Evolutionary conservation across 2,888 invertebrate species (phyloP), one percentile per base, ranked within the genome.

Genomic region (Acleris holmiana): DNA sequence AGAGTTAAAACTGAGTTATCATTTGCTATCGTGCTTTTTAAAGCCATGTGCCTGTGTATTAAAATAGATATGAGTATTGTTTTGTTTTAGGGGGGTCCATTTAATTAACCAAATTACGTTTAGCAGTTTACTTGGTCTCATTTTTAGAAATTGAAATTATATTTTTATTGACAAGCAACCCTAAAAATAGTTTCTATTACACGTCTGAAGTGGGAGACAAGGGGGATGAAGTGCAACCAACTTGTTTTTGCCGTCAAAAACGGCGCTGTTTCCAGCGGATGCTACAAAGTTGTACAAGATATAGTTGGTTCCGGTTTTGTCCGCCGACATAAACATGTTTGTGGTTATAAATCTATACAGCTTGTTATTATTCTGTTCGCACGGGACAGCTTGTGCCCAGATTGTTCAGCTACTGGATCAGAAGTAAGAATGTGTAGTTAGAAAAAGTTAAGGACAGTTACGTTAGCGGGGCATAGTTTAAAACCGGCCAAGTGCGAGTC

Each of bases 291-390:
- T n/a, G 21, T 40, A 6, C n/a, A 35, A 40, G 40, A 13, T 21
- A 35, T 21, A 17, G 40, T 21, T 49, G 21, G 57, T 17, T 58
- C 23, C 15, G 19, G 21, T 58, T 49, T 58, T 49, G 19, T 49
- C 48, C 57, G 21, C 21, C n/a, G 5, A 49, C 21, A 49, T n/a
- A 17, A 40, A 49, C 21, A 58, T 40, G 21, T 35, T 58, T 29
- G 57, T 49, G 6, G 10, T 40, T n/a, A 58, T 58, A 58, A 58
- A 58, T 58, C 57, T 35, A 58, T 49, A 58, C 56, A 19, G 35
- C 57, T 58, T 58, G 57, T 58, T 58, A 44, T 57, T 57, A 58
- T 58, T 58, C 57, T 21, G 57, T 40, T 48, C 57, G 48, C 57
- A 49, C 48, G 7, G 35, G 35, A 49, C 21, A 49, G 48, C 49